phyloP scores from a whole-genome alignment of 2,888 invertebrate genomes.

The Adelphocoris suturalis region DNA sequence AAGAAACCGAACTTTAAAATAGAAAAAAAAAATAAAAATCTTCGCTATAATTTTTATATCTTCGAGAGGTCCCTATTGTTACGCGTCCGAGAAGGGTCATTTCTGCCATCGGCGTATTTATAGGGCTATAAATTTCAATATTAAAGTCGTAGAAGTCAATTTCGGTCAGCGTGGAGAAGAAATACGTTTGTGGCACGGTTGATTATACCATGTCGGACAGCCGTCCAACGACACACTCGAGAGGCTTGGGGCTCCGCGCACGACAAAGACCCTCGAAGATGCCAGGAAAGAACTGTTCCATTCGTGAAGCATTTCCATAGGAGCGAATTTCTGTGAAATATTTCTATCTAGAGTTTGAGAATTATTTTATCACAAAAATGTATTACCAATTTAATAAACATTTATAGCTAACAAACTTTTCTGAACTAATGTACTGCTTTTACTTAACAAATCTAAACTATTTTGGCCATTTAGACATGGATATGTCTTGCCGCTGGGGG shows the following conservation, averaged over 20 bases:
- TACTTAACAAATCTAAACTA: too few species aligned
- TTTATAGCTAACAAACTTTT: too few species aligned
- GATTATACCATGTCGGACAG: conserved; percentile 22
- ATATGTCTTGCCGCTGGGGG: too few species aligned
- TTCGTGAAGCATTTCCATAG: too few species aligned
- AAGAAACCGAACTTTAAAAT: conserved; percentile 6
- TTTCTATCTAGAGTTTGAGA: too few species aligned
- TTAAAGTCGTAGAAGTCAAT: conserved; percentile 4
- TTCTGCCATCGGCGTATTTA: conserved; percentile 33
- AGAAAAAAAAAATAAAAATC: background rate
- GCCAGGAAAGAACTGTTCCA: background rate
- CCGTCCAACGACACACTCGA: background rate
- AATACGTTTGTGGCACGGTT: conserved; percentile 2
- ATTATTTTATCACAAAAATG: too few species aligned
- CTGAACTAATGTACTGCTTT: too few species aligned
- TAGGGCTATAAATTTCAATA: conserved; percentile 42
- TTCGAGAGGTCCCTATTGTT: conserved; percentile 40
- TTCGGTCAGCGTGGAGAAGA: conserved; percentile 29
- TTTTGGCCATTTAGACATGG: too few species aligned
- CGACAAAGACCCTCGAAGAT: background rate
- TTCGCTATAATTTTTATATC: conserved; percentile 36
- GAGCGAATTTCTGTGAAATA: too few species aligned
- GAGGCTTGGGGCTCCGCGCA: background rate
- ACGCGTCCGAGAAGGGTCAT: conserved; percentile 47
- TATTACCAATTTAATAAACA: too few species aligned